Conservation (phyloP, 35 echinoderm and acorn worm species). For the Apostichopus californicus region DNA sequence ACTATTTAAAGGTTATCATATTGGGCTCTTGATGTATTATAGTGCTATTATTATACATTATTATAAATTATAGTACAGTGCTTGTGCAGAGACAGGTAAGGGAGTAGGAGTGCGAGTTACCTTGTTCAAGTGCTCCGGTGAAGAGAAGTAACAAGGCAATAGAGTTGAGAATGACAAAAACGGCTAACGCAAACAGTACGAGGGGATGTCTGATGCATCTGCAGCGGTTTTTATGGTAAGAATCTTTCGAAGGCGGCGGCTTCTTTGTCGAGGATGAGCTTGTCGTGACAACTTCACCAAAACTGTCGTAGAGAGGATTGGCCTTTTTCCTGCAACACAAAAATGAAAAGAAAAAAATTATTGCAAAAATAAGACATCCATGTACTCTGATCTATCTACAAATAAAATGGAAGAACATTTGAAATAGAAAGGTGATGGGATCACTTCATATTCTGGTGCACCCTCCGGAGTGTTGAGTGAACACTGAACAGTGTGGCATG, state of each 20-base stretch:
- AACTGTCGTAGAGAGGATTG: constrained; percentile 46
- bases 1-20: too few species aligned
- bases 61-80: too few species aligned
- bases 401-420: not conserved
- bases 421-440: too few species aligned
- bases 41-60: too few species aligned
- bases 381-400: not conserved
- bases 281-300: constrained; percentile 34
- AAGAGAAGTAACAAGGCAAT: constrained; percentile 43
- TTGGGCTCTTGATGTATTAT: too few species aligned
- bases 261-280: not conserved
- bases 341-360: not conserved
- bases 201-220: constrained; percentile 41
- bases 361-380: not conserved
- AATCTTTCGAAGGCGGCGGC: constrained; percentile 20
- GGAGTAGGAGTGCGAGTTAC: not conserved
- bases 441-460: too few species aligned
- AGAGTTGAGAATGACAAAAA: constrained; percentile 28
- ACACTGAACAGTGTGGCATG: too few species aligned
- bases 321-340: constrained; percentile 39
- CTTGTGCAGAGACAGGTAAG: too few species aligned
- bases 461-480: too few species aligned
- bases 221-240: not conserved
- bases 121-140: constrained; percentile 46
- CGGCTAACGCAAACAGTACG: not conserved